Conservation (phyloP, 2,888 invertebrate species). For the Invenusta paracnida region DNA sequence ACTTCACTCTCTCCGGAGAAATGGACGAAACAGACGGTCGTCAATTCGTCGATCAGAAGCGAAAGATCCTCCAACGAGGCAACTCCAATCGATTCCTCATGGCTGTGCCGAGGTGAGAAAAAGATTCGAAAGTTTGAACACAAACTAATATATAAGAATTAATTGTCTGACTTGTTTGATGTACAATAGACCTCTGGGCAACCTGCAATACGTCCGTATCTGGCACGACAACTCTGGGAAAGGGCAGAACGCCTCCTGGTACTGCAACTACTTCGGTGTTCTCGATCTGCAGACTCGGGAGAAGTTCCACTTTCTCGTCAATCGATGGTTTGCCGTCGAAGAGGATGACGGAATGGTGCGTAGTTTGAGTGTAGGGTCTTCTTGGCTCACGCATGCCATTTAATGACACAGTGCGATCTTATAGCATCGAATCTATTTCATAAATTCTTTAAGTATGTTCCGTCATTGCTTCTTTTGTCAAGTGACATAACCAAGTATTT, state of each 20-base stretch:
- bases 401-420: too few species aligned
- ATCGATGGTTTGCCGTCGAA: constrained; percentile 63
- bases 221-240: constrained; percentile 64
- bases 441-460: too few species aligned
- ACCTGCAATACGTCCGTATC: constrained; percentile 60
- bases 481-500: too few species aligned
- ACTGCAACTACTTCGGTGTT: constrained; percentile 60
- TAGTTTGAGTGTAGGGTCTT: too few species aligned
- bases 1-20: constrained; percentile 61
- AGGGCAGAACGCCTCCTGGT: constrained; percentile 62
- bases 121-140: too few species aligned
- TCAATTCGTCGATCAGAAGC: constrained; percentile 56
- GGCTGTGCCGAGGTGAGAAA: constrained; percentile 55
- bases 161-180: too few species aligned
- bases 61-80: constrained; percentile 59
- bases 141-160: too few species aligned
- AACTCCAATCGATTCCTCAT: constrained; percentile 60
- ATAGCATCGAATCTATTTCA: too few species aligned
- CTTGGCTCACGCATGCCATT: too few species aligned
- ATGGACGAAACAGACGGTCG: constrained; percentile 61
- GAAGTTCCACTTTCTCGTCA: constrained; percentile 60
- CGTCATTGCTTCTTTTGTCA: too few species aligned
- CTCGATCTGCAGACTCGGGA: constrained; percentile 62
- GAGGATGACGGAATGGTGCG: constrained; percentile 63
- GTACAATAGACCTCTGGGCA: constrained; percentile 59